Evolutionary conservation across 2,888 invertebrate genomes (phyloP).

Genomic region (Plemyria rubiginata): DNA sequence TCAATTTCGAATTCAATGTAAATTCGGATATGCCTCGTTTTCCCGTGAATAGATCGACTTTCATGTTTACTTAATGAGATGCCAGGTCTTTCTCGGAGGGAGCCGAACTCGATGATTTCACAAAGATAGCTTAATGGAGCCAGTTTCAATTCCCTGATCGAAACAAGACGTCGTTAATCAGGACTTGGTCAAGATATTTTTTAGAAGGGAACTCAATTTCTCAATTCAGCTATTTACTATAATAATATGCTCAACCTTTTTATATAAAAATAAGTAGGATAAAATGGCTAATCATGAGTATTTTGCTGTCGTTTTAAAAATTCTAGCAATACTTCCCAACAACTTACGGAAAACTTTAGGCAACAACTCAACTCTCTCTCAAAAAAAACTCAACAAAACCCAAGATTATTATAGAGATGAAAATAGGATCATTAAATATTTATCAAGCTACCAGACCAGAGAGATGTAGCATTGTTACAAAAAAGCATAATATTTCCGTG

Average conservation of each 20-base stretch:
- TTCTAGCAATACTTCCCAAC: too few relatives aligned
- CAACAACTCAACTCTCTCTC: too few relatives aligned
- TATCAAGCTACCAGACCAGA: slow-evolving; percentile 1
- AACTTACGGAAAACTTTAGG: too few relatives aligned
- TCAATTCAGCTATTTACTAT: neutral
- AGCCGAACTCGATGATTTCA: slow-evolving; percentile 17
- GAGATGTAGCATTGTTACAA: slow-evolving; percentile 6
- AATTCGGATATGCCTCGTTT: slow-evolving; percentile 33
- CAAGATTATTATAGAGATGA: neutral
- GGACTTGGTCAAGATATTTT: neutral
- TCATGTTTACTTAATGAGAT: slow-evolving; percentile 34
- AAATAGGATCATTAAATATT: neutral
- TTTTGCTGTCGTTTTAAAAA: too few relatives aligned
- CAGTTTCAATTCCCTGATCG: slow-evolving; percentile 10
- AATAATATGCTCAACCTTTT: too few relatives aligned
- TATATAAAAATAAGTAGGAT: too few relatives aligned
- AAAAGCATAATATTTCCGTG: slow-evolving; percentile 21
- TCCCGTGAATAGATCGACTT: slow-evolving; percentile 30
- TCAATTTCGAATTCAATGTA: slow-evolving; percentile 34
- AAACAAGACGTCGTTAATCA: neutral
- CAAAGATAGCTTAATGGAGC: slow-evolving; percentile 18
- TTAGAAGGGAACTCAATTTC: neutral
- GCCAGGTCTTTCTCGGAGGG: slow-evolving; percentile 19
- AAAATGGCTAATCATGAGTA: too few relatives aligned
- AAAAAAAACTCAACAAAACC: too few relatives aligned